Base-by-base conservation (phyloP, 64 coral and sea anemone species). In the Porites australiensis region DNA sequence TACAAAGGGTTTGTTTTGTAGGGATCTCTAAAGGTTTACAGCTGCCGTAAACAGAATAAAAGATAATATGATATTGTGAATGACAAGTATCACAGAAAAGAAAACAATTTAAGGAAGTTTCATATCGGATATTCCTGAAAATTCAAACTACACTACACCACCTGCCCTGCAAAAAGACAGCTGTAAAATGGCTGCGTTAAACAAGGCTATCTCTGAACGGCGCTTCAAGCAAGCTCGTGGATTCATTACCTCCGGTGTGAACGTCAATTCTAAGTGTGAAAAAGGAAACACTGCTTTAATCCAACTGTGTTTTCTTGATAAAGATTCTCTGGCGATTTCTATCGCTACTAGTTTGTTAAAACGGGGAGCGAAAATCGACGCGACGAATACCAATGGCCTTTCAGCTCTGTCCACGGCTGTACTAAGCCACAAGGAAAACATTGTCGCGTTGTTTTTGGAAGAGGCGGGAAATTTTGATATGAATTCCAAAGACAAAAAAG, bases 171-270 rank as follows among this genome's bases (percentile, higher is more conserved):
- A 76, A 76, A 3, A 19, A 6, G 12, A 14, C 16, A 7, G 43
- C 46, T 51, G 73, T 6, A 50, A 75, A 43, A 82, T 92, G 96
- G 79, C 94, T 13, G 90, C 65, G 1, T 59, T 98, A 50, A 93
- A 91, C 50, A 82, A 95, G 23, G 96, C 96, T 47, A 89, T 98
- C 18, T 91, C 72, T 16, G 79, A 98, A 19, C 50, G 93, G 50
- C 86, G 93, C 11, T 98, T 95, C 74, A 95, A 93, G 46, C 93
- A 98, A 95, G 93, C 86, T 62, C 88, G 82, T 15, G 75, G 86
- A 5, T 68, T 92, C 4, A 86, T 98, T 11, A 74, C 93, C 37
- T 80, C 74, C 23, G 93, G 77, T 6, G 9, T 92, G 0, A 72
- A 98, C 57, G 50, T 98, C 12, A 98, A 98, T 77, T 71, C 60